phyloP scores from a whole-genome alignment of 2,113 vertebrate species.

The Pipra filicauda region DNA sequence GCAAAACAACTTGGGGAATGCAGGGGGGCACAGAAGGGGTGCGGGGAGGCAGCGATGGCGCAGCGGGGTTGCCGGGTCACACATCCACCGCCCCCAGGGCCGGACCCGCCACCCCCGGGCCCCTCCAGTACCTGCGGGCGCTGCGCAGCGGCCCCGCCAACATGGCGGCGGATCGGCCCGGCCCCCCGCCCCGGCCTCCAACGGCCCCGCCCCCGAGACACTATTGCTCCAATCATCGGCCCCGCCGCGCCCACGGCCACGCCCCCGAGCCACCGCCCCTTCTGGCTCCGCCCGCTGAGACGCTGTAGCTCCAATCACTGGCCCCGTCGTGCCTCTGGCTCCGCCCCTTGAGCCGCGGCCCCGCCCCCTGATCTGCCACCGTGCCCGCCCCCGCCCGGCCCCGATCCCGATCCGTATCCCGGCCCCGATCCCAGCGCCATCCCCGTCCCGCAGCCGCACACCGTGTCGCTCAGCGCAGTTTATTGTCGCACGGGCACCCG shows the following conservation, averaged over 20 bases:
- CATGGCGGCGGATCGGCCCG: not conserved
- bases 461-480: not conserved
- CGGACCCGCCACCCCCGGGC: no score
- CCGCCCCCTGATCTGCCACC: no score
- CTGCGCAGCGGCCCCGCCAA: not conserved
- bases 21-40: no score
- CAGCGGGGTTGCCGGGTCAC: no score
- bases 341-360: not conserved
- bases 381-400: not conserved
- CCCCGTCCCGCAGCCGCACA: not conserved
- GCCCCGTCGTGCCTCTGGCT: no score
- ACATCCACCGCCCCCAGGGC: not conserved
- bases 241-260: not conserved
- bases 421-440: no score
- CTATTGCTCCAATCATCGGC: no score
- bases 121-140: not conserved
- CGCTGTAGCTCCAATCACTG: no score
- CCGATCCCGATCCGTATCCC: no score
- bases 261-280: no score
- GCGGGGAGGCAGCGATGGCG: rapidly evolving
- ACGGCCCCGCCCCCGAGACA: no score
- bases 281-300: no score
- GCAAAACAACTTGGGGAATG: not conserved
- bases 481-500: not conserved
- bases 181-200: not conserved